Evolutionary conservation across 2,113 vertebrate genomes (phyloP).

Genomic region (Urocolius indicus): DNA sequence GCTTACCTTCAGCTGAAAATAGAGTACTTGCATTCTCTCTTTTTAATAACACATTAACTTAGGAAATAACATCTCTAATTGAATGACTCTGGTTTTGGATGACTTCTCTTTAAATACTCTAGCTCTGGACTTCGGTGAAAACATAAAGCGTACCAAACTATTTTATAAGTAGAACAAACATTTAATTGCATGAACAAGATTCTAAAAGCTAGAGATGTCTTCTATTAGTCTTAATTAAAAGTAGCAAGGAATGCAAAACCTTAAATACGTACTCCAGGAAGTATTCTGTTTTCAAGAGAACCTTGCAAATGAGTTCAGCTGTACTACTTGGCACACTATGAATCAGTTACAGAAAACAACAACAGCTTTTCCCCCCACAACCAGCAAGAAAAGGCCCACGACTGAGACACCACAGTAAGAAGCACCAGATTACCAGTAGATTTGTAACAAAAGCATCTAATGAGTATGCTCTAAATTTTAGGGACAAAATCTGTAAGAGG

Average conservation of each 20-base stretch:
- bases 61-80: background rate
- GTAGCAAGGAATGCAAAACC: conserved; percentile 13
- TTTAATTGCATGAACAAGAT: background rate
- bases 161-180: background rate
- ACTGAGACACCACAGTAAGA: background rate
- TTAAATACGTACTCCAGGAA: conserved; percentile 22
- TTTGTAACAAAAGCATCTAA: background rate
- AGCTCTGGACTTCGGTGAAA: background rate
- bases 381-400: background rate
- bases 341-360: conserved; percentile 23
- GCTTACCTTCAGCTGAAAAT: background rate
- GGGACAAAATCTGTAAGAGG: background rate
- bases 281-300: conserved; percentile 30
- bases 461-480: background rate
- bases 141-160: background rate
- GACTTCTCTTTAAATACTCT: background rate
- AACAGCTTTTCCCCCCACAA: background rate
- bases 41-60: background rate
- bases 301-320: conserved; percentile 23
- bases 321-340: background rate
- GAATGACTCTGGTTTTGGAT: background rate
- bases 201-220: background rate
- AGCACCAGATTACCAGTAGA: background rate
- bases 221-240: conserved; percentile 17
- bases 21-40: background rate